Evolutionary conservation across 2,113 vertebrate genomes (phyloP).

Genomic region (Neotoma lepida): DNA sequence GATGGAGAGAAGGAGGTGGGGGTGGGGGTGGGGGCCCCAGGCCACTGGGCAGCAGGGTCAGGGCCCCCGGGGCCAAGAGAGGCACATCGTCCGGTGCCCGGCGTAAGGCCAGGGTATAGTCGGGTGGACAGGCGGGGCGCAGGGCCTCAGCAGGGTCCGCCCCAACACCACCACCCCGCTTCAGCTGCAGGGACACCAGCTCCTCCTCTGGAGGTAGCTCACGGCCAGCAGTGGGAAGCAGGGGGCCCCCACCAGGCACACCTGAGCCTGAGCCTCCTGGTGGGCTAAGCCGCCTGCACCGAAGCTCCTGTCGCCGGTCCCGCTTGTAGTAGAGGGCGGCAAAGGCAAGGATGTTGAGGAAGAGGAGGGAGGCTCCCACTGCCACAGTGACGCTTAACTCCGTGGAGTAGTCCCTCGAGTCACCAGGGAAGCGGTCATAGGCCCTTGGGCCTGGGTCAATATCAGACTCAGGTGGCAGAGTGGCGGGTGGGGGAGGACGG

Average conservation of each 20-base stretch:
- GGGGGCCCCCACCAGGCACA: conserved; percentile 80
- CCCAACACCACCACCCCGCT: conserved; percentile 83
- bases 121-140: conserved; percentile 92
- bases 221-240: conserved; percentile 88
- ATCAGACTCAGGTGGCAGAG: conserved; percentile 86
- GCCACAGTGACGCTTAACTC: conserved; percentile 95
- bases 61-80: conserved; percentile 92
- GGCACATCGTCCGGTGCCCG: conserved; percentile 94
- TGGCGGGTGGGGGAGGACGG: conserved; percentile 85
- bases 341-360: conserved; percentile 96
- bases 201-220: conserved; percentile 94
- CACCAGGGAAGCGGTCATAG: conserved; percentile 89
- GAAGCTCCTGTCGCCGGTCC: conserved; percentile 93
- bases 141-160: conserved; percentile 90
- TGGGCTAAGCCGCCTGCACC: conserved; percentile 88
- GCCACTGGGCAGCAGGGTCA: conserved; percentile 95
- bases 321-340: conserved; percentile 96
- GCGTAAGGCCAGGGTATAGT: conserved; percentile 94
- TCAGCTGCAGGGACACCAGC: conserved; percentile 94
- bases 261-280: conserved; percentile 75
- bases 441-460: conserved; percentile 86
- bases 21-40: conserved; percentile 92
- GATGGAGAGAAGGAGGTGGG: conserved; percentile 90
- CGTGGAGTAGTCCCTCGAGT: conserved; percentile 94
- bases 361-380: conserved; percentile 93